phyloP scores from a whole-genome alignment of 2,888 invertebrate genomes.

The Agrypnus murinus region DNA sequence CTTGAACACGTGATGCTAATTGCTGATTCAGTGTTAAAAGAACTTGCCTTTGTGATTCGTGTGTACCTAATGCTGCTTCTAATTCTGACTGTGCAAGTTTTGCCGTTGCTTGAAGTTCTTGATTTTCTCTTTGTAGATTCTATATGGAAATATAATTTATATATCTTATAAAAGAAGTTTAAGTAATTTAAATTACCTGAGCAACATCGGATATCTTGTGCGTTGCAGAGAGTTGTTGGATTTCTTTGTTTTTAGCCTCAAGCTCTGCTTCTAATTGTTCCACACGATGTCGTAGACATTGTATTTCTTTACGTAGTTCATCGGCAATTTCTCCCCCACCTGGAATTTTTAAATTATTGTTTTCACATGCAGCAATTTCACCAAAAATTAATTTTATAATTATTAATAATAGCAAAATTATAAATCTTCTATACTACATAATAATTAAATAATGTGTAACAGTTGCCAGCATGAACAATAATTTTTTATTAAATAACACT shows the following conservation, averaged over 20 bases:
- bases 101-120: constrained; percentile 79
- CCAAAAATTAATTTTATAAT: no score
- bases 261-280: constrained; percentile 89
- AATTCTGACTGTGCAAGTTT: constrained; percentile 86
- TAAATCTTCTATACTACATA: background rate
- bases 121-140: constrained; percentile 78
- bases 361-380: no score
- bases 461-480: background rate
- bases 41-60: constrained; percentile 87
- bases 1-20: constrained; percentile 86
- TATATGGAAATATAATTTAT: constrained; percentile 58
- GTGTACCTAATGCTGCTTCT: constrained; percentile 85
- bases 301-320: constrained; percentile 84
- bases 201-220: constrained; percentile 64
- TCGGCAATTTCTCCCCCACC: constrained; percentile 82
- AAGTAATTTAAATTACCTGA: constrained; percentile 44
- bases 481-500: constrained; percentile 16
- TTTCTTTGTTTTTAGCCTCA: constrained; percentile 88
- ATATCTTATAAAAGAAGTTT: constrained; percentile 64
- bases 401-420: background rate
- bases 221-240: constrained; percentile 76
- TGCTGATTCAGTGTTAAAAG: constrained; percentile 88
- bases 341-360: no score
- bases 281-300: constrained; percentile 83
- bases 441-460: constrained; percentile 7